These are phyloP conservation scores for Parauchenoglanis ngamensis DNA, from an alignment of 2,797 vertebrate species.

Conservation along the genomic window DNA sequence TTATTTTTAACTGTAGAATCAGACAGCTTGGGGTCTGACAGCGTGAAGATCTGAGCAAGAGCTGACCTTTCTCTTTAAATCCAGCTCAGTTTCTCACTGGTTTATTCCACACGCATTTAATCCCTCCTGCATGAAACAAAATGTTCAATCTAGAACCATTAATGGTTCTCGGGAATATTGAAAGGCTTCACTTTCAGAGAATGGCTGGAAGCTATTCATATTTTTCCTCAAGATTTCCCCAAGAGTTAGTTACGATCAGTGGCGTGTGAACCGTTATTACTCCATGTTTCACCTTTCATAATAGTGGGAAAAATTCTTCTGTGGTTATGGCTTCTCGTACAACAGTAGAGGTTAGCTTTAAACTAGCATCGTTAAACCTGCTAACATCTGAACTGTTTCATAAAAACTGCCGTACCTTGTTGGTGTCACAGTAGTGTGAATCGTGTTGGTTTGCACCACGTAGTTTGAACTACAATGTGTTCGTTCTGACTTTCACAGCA, in stretches of 20 bases:
- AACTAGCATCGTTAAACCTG: no score
- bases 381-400: no score
- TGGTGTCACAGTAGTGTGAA: no score
- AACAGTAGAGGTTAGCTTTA: no score
- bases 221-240: no score
- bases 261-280: neutral
- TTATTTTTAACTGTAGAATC: neutral
- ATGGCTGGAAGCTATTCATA: neutral
- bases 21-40: constrained; percentile 2
- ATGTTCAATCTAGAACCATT: neutral
- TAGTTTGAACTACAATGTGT: no score
- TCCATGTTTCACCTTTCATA: neutral
- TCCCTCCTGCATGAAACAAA: neutral
- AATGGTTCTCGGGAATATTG: neutral
- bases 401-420: no score
- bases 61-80: neutral
- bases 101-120: no score
- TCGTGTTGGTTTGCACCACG: no score
- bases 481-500: no score
- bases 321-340: no score
- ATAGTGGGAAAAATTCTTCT: neutral
- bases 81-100: neutral
- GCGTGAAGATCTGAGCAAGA: neutral
- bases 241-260: no score
- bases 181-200: neutral